Base-by-base conservation (phyloP, 1,140 invertebrate genomes). In the Oryzaephilus surinamensis region DNA sequence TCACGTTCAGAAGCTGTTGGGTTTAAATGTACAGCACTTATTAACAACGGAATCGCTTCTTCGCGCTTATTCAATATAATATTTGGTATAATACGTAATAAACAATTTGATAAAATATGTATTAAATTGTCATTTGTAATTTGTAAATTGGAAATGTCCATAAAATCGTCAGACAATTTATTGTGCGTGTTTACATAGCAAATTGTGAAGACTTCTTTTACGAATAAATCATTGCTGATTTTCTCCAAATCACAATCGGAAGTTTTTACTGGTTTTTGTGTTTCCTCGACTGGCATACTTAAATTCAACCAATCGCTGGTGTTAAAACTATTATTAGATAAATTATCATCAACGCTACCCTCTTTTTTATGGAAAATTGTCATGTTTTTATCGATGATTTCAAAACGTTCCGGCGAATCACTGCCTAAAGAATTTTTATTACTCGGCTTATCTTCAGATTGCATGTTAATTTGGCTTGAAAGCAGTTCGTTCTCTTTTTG, bases 31-130 rank as follows among this genome's bases (percentile, higher is more conserved):
- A 82, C 74, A 7, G 76, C 69, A 38, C 70, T 72, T 16, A 85
- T 58, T 27, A 85, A 65, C 29, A 85, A 60, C 10, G 81, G 77
- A 52, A 85, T 76, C n/a, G 80, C 62, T 57, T 84, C 81, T 58
- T 82, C 79, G 38, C 79, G 60, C 57, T 79, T 81, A 32, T 79
- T 77, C 12, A 79, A 54, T 12, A 80, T 66, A 24, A 83, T 70
- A 64, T 82, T 81, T 4, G 79, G 78, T 41, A 79, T 72, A 32
- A 83, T 74, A 47, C 72, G 67, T 10, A 74, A 71, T 30, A 81
- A 50, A n/a, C 59, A 64, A 30, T 62, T 44, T 2, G 68, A 54
- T 23, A 71, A 48, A 38, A 70, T 62, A 18, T 68, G 57, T 11
- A 69, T 49, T 10, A 73, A 42, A 16, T 53, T 57, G 6, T 71